Conservation (phyloP, 2,113 vertebrate genomes). For the Macquaria australasica region DNA sequence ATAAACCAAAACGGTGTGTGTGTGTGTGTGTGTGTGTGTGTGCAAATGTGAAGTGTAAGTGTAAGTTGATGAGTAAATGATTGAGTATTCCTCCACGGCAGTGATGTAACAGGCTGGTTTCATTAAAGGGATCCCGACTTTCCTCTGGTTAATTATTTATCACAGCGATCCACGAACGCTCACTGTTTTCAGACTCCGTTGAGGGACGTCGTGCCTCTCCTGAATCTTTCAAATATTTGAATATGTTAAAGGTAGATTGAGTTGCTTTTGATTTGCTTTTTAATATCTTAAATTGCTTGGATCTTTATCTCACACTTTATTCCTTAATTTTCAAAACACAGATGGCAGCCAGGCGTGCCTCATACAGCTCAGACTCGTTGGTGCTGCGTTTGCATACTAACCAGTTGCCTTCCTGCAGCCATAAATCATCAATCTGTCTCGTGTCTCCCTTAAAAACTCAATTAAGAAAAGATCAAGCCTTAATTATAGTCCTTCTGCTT, state of each 20-base stretch:
- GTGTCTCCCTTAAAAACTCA: conserved; percentile 6
- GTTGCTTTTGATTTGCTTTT: conserved; percentile 28
- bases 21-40: not conserved
- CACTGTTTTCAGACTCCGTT: conserved; percentile 29
- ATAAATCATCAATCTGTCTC: conserved; percentile 33
- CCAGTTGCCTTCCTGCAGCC: conserved; percentile 24
- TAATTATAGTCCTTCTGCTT: conserved; percentile 4
- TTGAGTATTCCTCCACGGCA: conserved; percentile 33
- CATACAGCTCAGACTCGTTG: not conserved
- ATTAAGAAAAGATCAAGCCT: conserved; percentile 20
- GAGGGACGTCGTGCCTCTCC: conserved; percentile 14
- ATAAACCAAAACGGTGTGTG: not conserved
- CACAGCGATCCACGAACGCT: conserved; percentile 42
- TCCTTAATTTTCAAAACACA: conserved; percentile 20
- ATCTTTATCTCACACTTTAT: not conserved
- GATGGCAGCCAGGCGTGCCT: conserved; percentile 18
- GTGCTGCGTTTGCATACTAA: conserved; percentile 47
- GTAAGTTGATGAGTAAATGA: conserved; percentile 30
- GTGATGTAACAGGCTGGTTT: conserved; percentile 51
- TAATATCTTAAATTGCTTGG: conserved; percentile 35
- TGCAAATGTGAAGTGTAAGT: conserved; percentile 21
- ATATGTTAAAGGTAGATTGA: conserved; percentile 1
- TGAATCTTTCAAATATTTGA: conserved; percentile 47
- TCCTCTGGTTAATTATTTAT: conserved; percentile 70
- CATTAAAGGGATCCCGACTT: conserved; percentile 58